phyloP scores from a whole-genome alignment of 2,888 invertebrate species.

The Agrotis clavis region DNA sequence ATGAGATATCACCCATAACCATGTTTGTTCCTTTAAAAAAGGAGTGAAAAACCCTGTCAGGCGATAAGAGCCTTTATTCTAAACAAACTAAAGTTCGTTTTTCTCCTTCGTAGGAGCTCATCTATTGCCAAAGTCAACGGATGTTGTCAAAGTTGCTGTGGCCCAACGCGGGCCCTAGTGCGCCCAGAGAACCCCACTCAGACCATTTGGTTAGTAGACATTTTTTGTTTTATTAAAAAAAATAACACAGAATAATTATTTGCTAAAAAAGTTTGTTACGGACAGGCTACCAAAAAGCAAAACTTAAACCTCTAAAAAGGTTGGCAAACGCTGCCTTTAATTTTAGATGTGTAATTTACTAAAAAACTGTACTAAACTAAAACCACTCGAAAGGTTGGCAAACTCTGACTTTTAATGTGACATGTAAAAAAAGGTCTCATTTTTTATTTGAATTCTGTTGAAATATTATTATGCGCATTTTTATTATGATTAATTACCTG shows the following conservation, averaged over 20 bases:
- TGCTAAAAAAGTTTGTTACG: neutral
- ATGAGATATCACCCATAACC: slow-evolving; percentile 22
- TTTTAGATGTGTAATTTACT: too few species aligned
- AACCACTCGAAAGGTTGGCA: slow-evolving; percentile 15
- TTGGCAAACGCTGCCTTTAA: slow-evolving; percentile 4
- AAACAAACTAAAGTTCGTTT: slow-evolving; percentile 87
- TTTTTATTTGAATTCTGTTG: too few species aligned
- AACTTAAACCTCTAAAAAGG: neutral
- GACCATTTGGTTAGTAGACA: slow-evolving; percentile 91
- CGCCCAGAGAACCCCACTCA: slow-evolving; percentile 90
- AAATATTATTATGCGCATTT: neutral
- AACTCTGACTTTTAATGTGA: slow-evolving; percentile 3
- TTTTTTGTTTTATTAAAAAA: slow-evolving; percentile 83
- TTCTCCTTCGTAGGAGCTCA: slow-evolving; percentile 91
- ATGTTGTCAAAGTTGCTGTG: slow-evolving; percentile 91
- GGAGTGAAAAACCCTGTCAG: slow-evolving; percentile 65
- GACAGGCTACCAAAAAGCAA: neutral
- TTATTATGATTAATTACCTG: slow-evolving; percentile 13
- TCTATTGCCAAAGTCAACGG: slow-evolving; percentile 91
- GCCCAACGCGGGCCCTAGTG: slow-evolving; percentile 90
- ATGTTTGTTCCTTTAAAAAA: slow-evolving; percentile 50
- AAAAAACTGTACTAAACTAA: too few species aligned
- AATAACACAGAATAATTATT: slow-evolving; percentile 2
- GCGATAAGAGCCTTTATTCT: slow-evolving; percentile 82
- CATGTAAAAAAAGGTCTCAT: slow-evolving; percentile 5